Conservation (phyloP, 2,888 invertebrate species). For the Emesis furor region DNA sequence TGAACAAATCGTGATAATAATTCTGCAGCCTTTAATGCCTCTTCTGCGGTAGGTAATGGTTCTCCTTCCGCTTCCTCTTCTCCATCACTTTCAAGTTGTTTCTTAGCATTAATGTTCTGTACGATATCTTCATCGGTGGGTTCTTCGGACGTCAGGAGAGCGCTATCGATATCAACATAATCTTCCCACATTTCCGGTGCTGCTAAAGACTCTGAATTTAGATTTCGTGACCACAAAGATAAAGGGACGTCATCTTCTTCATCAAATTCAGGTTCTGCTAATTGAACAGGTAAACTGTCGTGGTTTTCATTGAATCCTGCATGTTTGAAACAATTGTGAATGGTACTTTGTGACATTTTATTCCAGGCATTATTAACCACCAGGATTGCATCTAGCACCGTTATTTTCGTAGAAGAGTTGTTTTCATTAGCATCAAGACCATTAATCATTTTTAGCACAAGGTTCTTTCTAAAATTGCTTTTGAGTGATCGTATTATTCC, state of each 20-base stretch:
- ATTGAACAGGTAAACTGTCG: slow-evolving; percentile 67
- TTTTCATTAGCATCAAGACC: slow-evolving; percentile 51
- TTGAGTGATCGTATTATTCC: too few species aligned
- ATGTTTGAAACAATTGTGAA: slow-evolving; percentile 43
- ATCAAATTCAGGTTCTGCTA: slow-evolving; percentile 66
- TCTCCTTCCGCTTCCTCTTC: slow-evolving; percentile 65
- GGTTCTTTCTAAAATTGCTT: too few species aligned
- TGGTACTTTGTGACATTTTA: slow-evolving; percentile 37
- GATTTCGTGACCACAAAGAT: slow-evolving; percentile 68
- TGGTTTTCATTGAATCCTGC: slow-evolving; percentile 66
- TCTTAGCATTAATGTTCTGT: slow-evolving; percentile 69
- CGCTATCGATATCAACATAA: slow-evolving; percentile 72
- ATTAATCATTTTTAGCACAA: too few species aligned
- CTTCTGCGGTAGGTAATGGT: slow-evolving; percentile 67
- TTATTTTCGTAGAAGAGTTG: slow-evolving; percentile 46
- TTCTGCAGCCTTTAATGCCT: slow-evolving; percentile 73
- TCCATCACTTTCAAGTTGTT: slow-evolving; percentile 68
- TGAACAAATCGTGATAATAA: slow-evolving; percentile 74
- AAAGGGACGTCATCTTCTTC: slow-evolving; percentile 71
- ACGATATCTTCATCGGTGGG: slow-evolving; percentile 71
- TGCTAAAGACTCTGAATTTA: slow-evolving; percentile 67
- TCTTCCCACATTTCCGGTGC: slow-evolving; percentile 70
- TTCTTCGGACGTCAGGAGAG: slow-evolving; percentile 66
- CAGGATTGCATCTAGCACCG: slow-evolving; percentile 61
- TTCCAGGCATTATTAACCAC: slow-evolving; percentile 62